A percentile compares a stretch with the other conserved stretches of the same genome.
Evolutionary conservation across 2,113 vertebrate species (phyloP).

Genomic region (Chaetorhynchus papuensis): DNA sequence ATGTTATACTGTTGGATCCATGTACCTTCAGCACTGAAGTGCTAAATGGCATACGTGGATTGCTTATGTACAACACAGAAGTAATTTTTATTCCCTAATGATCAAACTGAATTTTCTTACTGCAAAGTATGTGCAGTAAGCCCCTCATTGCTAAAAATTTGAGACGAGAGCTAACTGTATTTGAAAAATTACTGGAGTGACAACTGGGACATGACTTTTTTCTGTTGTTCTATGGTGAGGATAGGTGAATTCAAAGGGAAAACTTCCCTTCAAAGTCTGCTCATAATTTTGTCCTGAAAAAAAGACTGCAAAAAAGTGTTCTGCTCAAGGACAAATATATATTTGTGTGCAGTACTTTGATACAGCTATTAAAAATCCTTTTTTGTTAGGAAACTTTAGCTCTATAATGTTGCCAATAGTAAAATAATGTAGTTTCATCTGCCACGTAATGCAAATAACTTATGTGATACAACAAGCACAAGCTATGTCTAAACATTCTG

Average conservation of each 20-base stretch:
- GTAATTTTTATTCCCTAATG: neutral
- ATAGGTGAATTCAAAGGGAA: neutral
- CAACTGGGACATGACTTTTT: neutral
- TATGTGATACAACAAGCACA: neutral
- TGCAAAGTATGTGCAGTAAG: neutral
- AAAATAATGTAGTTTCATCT: neutral
- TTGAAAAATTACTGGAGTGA: neutral
- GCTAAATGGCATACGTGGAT: neutral
- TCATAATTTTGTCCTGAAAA: neutral
- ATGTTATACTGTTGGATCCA: neutral
- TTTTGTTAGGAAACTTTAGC: neutral
- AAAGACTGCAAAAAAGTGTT: neutral
- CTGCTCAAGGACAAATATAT: neutral
- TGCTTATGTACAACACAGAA: neutral
- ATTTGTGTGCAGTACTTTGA: neutral
- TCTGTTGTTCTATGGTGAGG: neutral
- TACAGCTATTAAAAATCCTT: neutral
- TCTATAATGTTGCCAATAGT: neutral
- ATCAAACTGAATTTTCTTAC: neutral
- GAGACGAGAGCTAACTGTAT: neutral
- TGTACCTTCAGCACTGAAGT: neutral
- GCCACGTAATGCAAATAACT: accelerated
- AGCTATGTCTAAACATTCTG: neutral
- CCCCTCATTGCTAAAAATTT: neutral
- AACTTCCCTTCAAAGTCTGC: neutral